Percentiles rank a stretch among this genome's conserved stretches.
These are phyloP conservation scores for Mus spicilegus DNA, from an alignment of 2,113 vertebrate genomes.

Conservation along the genomic window DNA sequence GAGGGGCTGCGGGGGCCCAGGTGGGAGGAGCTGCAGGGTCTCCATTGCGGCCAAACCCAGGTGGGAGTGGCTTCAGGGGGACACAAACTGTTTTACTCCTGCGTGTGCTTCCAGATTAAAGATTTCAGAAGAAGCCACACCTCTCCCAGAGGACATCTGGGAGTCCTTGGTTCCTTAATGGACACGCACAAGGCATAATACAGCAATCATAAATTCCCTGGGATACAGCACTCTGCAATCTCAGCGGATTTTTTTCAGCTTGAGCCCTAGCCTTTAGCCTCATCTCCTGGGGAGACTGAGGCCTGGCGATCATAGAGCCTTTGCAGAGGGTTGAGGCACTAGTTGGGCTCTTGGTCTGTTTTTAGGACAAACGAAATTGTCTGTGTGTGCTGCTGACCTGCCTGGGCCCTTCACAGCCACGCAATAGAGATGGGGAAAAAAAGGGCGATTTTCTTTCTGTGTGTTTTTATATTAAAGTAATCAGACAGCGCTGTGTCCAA, in stretches of 20 bases:
- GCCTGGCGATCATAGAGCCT: not conserved
- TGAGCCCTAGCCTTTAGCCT: not conserved
- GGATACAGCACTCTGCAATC: too few species aligned
- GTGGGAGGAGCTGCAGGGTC: not conserved
- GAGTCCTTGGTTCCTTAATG: fast-evolving
- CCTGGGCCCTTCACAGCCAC: too few species aligned
- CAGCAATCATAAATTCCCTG: fast-evolving
- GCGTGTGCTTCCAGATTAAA: fast-evolving
- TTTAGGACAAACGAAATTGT: fast-evolving
- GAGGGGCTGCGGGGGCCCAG: fast-evolving
- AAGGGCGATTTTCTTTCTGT: not conserved
- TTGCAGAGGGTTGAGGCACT: fast-evolving
- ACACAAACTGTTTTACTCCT: too few species aligned
- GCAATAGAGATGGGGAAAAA: not conserved
- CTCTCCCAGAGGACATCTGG: not conserved
- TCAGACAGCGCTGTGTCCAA: not conserved
- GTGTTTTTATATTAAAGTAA: not conserved
- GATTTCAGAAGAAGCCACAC: fast-evolving
- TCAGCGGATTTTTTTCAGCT: not conserved
- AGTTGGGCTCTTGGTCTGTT: fast-evolving
- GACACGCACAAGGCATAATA: fast-evolving
- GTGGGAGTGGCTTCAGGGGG: fast-evolving
- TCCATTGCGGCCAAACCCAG: fast-evolving
- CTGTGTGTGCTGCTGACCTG: not conserved
- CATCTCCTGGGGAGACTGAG: not conserved